Base-by-base conservation (phyloP, 2,113 vertebrate species). In the Colaptes auratus region DNA sequence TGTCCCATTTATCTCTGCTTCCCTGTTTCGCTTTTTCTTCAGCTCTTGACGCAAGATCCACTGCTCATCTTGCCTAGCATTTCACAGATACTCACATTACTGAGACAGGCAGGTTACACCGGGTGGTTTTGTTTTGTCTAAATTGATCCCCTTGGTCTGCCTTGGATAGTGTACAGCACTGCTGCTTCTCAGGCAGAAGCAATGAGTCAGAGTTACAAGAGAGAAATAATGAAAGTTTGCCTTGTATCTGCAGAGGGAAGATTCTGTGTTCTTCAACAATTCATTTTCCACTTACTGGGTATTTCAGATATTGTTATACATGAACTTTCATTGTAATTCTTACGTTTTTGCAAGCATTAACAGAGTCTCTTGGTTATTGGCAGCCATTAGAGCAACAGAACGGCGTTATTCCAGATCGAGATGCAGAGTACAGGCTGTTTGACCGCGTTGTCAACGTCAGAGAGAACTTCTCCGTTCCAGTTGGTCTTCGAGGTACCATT, bases 381-480 rank as follows among this genome's bases (percentile, higher is more conserved):
- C 94, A 99, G 99, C 98, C 99, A 31, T 78, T 99, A 86, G 99
- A 99, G 93, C 99, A 99, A 95, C 99, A 99, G 89, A 98, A 99
- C 75, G 99, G 99, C 10, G 98, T 99, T 48, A 97, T 99, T 92
- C 99, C 99, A 44, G 99, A 99, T 77, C 98, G 98, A 10, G 98
- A 99, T 65, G 98, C 98, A 2, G 99, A 99, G 52, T 99, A 98
- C 56, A 98, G 97, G 46, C 98, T 99, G 71, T 99, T 99, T 92
- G 99, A 99, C 90, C 98, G 99, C 5, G 98, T 99, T n/a, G 98
- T 99, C 71, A 99, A 99, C 44, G 98, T 98, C 91, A 98, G 99
- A 92, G 99, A 99, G 96, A 98, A 98, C 95, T 99, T 99, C 84
- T 98, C 98, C 0, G 99, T 99, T 86, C 99, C 99, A 3, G 97